These are phyloP conservation scores for Tuberolachnus salignus DNA, from an alignment of 2,888 invertebrate species.

Conservation along the genomic window DNA sequence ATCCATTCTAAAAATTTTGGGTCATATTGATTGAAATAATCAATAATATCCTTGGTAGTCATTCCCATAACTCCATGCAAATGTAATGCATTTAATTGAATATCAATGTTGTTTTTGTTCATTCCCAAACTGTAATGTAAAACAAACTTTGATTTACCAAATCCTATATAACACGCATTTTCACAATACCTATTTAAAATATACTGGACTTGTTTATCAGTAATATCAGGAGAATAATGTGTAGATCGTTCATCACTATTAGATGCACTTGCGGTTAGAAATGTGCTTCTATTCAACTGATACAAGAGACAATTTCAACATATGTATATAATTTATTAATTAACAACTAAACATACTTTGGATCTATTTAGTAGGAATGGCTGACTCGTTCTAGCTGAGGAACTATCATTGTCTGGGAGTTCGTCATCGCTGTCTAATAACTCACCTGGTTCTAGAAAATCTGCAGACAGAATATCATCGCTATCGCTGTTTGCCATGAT, in stretches of 20 bases:
- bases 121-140: conserved; percentile 45
- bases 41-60: conserved; percentile 45
- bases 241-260: background rate
- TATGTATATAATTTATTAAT: background rate
- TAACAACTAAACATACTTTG: conserved; percentile 20
- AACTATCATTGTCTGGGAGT: background rate
- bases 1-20: conserved; percentile 53
- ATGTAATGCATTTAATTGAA: conserved; percentile 50
- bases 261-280: background rate
- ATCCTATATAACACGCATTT: background rate
- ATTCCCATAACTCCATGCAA: conserved; percentile 47
- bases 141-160: background rate
- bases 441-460: conserved; percentile 41
- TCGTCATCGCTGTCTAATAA: conserved; percentile 37
- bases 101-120: conserved; percentile 51
- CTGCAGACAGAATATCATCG: conserved; percentile 26
- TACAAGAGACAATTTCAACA: background rate
- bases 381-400: conserved; percentile 22
- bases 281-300: conserved; percentile 42
- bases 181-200: conserved; percentile 35
- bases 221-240: conserved; percentile 12
- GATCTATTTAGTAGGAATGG: background rate
- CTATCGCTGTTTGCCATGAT: conserved; percentile 41
- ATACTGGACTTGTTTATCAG: conserved; percentile 42
- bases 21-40: conserved; percentile 42